Conservation (phyloP, 1,140 invertebrate genomes). For the Ylistrum balloti region DNA sequence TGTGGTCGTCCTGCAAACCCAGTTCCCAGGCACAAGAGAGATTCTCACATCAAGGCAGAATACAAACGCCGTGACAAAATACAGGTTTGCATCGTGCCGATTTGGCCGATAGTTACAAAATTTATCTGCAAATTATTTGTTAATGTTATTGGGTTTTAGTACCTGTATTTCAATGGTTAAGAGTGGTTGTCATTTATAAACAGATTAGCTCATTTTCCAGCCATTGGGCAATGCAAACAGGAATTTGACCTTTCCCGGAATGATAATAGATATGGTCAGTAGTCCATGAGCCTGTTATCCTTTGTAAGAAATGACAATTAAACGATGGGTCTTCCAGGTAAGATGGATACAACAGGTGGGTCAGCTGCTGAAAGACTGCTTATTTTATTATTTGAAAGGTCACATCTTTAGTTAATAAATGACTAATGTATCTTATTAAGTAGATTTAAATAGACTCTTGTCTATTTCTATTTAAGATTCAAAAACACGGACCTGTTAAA, state of each 20-base stretch:
- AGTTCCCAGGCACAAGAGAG: constrained; percentile 82
- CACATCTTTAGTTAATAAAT: too few species aligned
- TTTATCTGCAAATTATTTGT: constrained; percentile 21
- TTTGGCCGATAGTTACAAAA: constrained; percentile 6
- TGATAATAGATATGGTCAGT: neutral
- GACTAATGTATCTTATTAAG: too few species aligned
- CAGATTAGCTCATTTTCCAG: constrained; percentile 17
- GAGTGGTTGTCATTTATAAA: neutral
- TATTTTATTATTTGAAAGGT: too few species aligned
- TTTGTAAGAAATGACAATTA: neutral
- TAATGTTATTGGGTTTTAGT: neutral
- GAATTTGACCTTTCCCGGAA: neutral
- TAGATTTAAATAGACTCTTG: too few species aligned
- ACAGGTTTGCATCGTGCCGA: constrained; percentile 84
- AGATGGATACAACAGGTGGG: neutral
- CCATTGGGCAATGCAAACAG: constrained; percentile 32
- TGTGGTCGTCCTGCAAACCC: constrained; percentile 76
- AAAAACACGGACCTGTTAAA: too few species aligned
- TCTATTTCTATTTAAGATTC: too few species aligned
- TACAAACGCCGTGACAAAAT: constrained; percentile 98
- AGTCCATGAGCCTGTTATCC: constrained; percentile 4
- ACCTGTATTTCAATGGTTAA: neutral
- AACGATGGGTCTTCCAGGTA: neutral
- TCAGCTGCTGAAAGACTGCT: neutral
- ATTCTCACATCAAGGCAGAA: constrained; percentile 97